phyloP scores from a whole-genome alignment of 2,797 vertebrate genomes.

The Eulemur coronatus region DNA sequence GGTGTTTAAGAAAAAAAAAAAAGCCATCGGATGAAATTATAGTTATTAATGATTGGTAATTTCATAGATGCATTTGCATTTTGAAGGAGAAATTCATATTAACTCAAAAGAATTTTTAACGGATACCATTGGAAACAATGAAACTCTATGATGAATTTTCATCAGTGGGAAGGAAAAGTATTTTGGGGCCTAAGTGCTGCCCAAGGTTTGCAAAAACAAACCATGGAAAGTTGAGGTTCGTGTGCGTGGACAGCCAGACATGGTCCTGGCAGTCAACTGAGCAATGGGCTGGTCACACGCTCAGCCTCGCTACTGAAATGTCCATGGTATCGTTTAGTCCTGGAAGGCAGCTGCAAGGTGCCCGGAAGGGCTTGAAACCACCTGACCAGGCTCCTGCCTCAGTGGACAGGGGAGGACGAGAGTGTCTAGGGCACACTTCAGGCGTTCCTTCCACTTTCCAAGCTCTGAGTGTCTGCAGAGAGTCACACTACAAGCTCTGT shows the following conservation, averaged over 20 bases:
- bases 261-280: background rate
- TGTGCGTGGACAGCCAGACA: background rate
- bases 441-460: background rate
- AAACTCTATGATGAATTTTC: background rate
- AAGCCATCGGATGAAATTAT: background rate
- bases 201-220: background rate
- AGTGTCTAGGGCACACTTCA: background rate
- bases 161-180: background rate
- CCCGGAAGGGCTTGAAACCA: background rate
- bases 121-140: background rate
- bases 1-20: background rate
- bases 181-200: background rate
- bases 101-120: slow-evolving; percentile 19
- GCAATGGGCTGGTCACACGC: background rate
- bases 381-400: background rate
- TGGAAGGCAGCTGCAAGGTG: background rate
- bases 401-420: background rate
- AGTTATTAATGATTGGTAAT: background rate
- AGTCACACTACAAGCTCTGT: background rate
- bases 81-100: background rate
- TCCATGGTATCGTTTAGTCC: background rate
- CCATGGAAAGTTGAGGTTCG: background rate
- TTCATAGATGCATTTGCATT: background rate
- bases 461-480: background rate
- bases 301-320: background rate